phyloP scores from a whole-genome alignment of 2,113 vertebrate genomes.

The Caretta caretta region DNA sequence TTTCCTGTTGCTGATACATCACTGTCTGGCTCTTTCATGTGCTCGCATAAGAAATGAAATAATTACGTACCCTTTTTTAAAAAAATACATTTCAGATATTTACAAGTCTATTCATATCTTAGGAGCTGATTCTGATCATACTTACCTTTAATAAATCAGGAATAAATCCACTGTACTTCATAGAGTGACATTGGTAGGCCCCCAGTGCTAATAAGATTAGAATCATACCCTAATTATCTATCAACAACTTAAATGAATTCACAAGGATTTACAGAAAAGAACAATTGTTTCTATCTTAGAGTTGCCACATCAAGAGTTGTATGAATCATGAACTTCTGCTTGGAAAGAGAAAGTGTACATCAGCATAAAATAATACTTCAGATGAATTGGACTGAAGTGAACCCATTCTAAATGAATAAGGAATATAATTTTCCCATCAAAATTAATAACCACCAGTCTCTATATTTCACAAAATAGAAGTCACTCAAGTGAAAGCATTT shows the following conservation, averaged over 20 bases:
- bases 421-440: not conserved
- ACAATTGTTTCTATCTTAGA: not conserved
- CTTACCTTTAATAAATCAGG: not conserved
- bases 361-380: not conserved
- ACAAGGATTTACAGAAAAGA: not conserved
- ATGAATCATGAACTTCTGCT: not conserved
- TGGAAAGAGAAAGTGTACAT: not conserved
- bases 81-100: not conserved
- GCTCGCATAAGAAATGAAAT: conserved; percentile 41
- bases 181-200: not conserved
- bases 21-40: conserved; percentile 19
- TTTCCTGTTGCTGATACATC: conserved; percentile 24
- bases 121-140: not conserved
- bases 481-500: not conserved
- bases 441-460: not conserved
- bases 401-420: not conserved
- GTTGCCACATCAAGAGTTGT: not conserved
- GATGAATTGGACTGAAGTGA: not conserved
- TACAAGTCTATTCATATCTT: not conserved
- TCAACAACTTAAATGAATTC: not conserved
- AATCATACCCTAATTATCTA: not conserved
- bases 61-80: conserved; percentile 30
- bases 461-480: not conserved
- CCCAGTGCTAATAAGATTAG: not conserved
- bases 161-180: not conserved